Base-by-base conservation (phyloP, 2,113 vertebrate species). In the Buteo buteo region DNA sequence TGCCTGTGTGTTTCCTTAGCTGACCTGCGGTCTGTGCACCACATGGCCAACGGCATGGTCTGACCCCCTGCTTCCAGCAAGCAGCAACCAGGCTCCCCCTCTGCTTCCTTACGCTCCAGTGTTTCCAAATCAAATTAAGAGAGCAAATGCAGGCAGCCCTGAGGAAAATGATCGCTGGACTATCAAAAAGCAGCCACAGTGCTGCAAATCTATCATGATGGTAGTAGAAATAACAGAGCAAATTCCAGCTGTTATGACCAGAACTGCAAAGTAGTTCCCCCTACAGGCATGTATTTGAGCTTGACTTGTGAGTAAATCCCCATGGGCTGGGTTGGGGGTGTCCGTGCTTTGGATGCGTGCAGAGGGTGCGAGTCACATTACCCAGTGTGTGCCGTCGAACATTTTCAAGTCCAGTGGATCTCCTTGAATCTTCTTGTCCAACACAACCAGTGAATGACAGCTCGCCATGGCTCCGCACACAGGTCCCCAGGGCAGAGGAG, bases 341-440 rank as follows among this genome's bases (percentile, higher is more conserved):
- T 55, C 80, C 2, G 3, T 45, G 29, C 32, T 71, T 50, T 42
- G 40, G 29, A 29, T 36, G 26, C 9, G 19, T 20, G 49, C 28
- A 55, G 61, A 38, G 31, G 18, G 29, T 21, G 20, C 1, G 6
- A 92, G 11, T 25, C 18, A 19, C 26, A 36, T 98, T 98, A 98
- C 98, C 98, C 98, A 98, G 32, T 50, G 52, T 4, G 98, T 98
- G 74, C 96, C 95, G 44, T 98, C 97, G 64, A 98, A 98, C 90
- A 96, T 98, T 79, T 98, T 97, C 93, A 98, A 32, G 71, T 98
- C 97, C 94, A 98, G 62, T 0, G 95, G 97, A 62, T 98, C 98
- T 86, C 98, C 97, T 32, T 97, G 97, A 64, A 98, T 90, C 57
- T 95, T 96, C 36, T 97, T 95, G 3, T 97, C 89, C 13, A 98